Percentiles rank a stretch among this genome's conserved stretches.
Evolutionary conservation across 2,113 vertebrate genomes (phyloP).

Genomic region (Pimephales promelas): DNA sequence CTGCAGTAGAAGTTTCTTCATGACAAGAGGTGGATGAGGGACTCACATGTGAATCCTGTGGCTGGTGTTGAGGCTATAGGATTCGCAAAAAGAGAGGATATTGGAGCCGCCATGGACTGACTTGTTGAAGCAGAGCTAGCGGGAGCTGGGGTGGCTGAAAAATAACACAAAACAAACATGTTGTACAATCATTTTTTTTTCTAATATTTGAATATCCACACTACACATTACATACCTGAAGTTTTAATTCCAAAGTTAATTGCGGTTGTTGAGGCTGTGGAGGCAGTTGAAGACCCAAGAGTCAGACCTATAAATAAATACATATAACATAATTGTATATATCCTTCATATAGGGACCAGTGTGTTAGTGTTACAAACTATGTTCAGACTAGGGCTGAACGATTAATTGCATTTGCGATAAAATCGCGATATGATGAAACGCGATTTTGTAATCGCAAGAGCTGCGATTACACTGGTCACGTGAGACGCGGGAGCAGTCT

Average conservation of each 20-base stretch:
- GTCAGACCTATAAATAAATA: conserved; percentile 30
- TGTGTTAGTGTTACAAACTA: too few relatives aligned
- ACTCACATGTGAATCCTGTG: conserved; percentile 75
- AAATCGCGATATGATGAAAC: too few relatives aligned
- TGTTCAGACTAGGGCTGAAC: too few relatives aligned
- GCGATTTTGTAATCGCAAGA: too few relatives aligned
- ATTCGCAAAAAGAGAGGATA: conserved; percentile 69
- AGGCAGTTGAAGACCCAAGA: conserved; percentile 59
- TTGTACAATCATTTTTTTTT: background rate
- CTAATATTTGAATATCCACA: background rate
- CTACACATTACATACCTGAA: conserved; percentile 63
- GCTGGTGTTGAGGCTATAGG: conserved; percentile 55
- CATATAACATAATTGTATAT: background rate
- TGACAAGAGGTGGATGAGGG: background rate
- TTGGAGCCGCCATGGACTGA: conserved; percentile 61
- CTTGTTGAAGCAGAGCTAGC: conserved; percentile 60
- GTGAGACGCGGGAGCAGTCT: too few relatives aligned
- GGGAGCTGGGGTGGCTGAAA: conserved; percentile 68
- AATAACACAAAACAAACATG: background rate
- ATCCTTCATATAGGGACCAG: background rate
- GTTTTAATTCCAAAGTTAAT: conserved; percentile 82
- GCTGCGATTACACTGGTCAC: too few relatives aligned
- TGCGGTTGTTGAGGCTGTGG: conserved; percentile 56
- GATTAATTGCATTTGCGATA: too few relatives aligned
- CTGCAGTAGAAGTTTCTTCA: background rate